Evolutionary conservation across 2,797 vertebrate genomes (phyloP).

Genomic region (Lepidocolaptes lacrymiger): DNA sequence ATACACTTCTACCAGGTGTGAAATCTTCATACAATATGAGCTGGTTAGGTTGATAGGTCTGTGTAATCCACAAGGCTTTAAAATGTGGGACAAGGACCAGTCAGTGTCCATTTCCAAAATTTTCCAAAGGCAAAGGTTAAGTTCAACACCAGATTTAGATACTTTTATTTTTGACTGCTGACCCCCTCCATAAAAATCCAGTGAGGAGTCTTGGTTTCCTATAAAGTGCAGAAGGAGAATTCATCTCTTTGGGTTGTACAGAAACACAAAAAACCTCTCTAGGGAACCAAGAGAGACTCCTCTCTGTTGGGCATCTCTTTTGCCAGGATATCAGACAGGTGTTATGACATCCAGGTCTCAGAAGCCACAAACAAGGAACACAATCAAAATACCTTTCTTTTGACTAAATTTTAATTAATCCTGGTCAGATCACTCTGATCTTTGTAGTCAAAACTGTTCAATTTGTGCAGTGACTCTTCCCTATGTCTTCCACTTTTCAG

Average conservation of each 20-base stretch:
- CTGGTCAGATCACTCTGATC: not conserved
- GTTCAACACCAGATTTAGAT: not conserved
- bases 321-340: not conserved
- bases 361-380: not conserved
- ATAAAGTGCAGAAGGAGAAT: not conserved
- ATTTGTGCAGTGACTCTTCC: not conserved
- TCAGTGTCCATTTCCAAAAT: not conserved
- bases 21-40: not conserved
- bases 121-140: not conserved
- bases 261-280: not conserved
- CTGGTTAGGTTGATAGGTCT: not conserved
- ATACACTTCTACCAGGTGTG: not conserved
- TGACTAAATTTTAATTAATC: not conserved
- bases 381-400: not conserved
- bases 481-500: not conserved
- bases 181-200: rapidly evolving
- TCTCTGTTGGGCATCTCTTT: not conserved
- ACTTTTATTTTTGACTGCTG: not conserved
- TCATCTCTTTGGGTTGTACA: not conserved
- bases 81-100: not conserved
- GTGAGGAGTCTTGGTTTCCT: not conserved
- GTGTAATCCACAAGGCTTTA: not conserved
- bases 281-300: not conserved
- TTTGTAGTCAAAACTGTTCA: not conserved
- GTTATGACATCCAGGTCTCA: not conserved